These are phyloP conservation scores for Phallusia fumigata DNA, from an alignment of 23 tunicate species.

Conservation along the genomic window DNA sequence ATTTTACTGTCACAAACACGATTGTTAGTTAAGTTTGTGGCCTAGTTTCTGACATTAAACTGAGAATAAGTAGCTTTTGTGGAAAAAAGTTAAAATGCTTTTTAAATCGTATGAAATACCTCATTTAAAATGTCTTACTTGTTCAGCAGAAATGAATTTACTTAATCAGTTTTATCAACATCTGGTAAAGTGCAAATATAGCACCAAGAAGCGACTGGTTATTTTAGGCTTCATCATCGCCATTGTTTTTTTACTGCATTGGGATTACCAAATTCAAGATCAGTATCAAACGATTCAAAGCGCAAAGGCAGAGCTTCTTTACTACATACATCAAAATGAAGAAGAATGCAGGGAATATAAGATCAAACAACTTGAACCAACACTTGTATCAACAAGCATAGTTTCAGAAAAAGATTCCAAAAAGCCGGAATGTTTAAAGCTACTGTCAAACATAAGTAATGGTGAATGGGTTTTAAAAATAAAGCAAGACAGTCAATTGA, in stretches of 20 bases:
- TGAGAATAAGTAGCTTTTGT: too few relatives aligned
- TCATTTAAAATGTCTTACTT: too few relatives aligned
- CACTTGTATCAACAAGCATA: background rate
- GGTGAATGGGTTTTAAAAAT: conserved; percentile 24
- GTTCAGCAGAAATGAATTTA: too few relatives aligned
- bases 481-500: background rate
- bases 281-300: background rate
- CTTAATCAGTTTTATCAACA: too few relatives aligned
- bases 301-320: background rate
- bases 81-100: too few relatives aligned
- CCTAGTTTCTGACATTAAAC: too few relatives aligned
- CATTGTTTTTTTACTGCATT: background rate
- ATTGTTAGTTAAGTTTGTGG: too few relatives aligned
- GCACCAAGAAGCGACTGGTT: too few relatives aligned
- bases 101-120: too few relatives aligned
- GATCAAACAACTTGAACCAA: background rate
- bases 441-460: conserved; percentile 18
- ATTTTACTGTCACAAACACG: too few relatives aligned
- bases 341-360: background rate
- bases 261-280: background rate
- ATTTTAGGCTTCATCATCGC: background rate
- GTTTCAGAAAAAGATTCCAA: background rate
- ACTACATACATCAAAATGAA: background rate
- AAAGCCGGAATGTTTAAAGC: conserved; percentile 27
- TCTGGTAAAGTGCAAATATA: too few relatives aligned